A percentile compares a stretch with the other conserved stretches of the same genome.
Evolutionary conservation across 1,140 invertebrate genomes (phyloP).

Genomic region (Drosophila biarmipes): DNA sequence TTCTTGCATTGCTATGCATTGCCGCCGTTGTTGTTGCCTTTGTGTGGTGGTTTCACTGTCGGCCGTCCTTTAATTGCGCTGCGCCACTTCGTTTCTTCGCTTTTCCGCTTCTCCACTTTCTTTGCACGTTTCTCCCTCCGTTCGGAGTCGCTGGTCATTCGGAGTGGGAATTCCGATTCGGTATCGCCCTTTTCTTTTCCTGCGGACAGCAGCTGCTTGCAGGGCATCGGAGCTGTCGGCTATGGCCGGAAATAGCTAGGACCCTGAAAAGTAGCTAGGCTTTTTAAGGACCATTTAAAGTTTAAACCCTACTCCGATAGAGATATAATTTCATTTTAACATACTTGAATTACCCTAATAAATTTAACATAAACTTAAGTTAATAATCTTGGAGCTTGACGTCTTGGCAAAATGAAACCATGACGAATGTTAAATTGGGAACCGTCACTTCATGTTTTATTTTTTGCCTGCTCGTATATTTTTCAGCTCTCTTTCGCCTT

Average conservation of each 20-base stretch:
- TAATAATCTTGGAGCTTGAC: neutral
- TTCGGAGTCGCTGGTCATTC: slow-evolving; percentile 5
- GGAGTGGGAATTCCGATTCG: slow-evolving; percentile 12
- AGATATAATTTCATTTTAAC: too few species aligned
- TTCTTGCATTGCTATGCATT: slow-evolving; percentile 74
- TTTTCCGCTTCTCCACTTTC: slow-evolving; percentile 50
- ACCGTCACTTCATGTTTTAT: neutral
- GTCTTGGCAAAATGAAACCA: too few species aligned
- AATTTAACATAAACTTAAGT: too few species aligned
- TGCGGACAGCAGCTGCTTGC: slow-evolving; percentile 50
- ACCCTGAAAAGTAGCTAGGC: neutral
- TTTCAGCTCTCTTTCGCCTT: slow-evolving; percentile 7
- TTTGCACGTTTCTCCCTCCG: slow-evolving; percentile 22
- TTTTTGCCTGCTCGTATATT: neutral
- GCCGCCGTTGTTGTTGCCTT: slow-evolving; percentile 40
- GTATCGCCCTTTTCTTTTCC: slow-evolving; percentile 45
- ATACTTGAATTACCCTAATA: too few species aligned
- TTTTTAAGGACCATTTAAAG: neutral
- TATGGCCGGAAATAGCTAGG: neutral
- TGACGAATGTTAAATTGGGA: neutral
- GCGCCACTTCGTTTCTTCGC: slow-evolving; percentile 50
- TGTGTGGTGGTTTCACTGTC: slow-evolving; percentile 36
- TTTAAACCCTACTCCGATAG: too few species aligned
- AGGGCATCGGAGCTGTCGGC: slow-evolving; percentile 32
- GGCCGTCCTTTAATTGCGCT: slow-evolving; percentile 73